Base-by-base conservation (phyloP, 2,888 invertebrate species). In the Coelopa pilipes region DNA sequence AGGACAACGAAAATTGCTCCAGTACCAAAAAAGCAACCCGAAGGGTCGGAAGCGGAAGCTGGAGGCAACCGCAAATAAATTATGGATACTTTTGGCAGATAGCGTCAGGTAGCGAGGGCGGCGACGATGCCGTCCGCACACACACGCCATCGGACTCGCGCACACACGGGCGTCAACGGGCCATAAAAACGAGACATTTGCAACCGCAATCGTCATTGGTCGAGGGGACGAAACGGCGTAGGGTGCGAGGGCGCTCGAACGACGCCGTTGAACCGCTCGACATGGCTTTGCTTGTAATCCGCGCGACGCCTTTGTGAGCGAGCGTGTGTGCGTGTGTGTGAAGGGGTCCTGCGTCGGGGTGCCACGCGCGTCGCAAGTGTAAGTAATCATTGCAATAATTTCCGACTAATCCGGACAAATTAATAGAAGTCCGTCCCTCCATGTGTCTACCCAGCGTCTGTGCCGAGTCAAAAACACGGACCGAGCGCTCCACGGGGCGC, bases 381-480 rank as follows among this genome's bases (percentile, higher is more conserved):
- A 65, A 59, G 50, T 73, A 76, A 74, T 76, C 70, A 59, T 67
- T 72, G 67, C 70, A 71, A 75, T 76, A 73, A 75, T 75, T 75
- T 77, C 46, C 45, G 59, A 69, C 63, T 76, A 77, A 77, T 77
- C 77, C 75, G 69, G 60, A 71, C 59, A 73, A 74, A 76, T 76
- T 75, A 75, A 75, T 73, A 21, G 49, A 60, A 70, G 19, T 74
- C 34, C 60, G 65, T 71, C 13, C 62, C 21, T 49, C 47, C 49
- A 21, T 34, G 13, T 62, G 62, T 34, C 34, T 34, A 34, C 34
- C 7, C 34, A 2, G 34, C 34, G 34, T 19, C 19, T 19, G 24
- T 21, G 7, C 19, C 24, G 21, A 59, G 57, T 4, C 57, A 15
- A 59, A 21, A 17, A 59, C 19, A 59, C 19, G 12, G 11, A 47